Evolutionary conservation across 2,113 vertebrate species (phyloP), one percentile per base, ranked within the genome.

Genomic region (Actenoides lindsayi): DNA sequence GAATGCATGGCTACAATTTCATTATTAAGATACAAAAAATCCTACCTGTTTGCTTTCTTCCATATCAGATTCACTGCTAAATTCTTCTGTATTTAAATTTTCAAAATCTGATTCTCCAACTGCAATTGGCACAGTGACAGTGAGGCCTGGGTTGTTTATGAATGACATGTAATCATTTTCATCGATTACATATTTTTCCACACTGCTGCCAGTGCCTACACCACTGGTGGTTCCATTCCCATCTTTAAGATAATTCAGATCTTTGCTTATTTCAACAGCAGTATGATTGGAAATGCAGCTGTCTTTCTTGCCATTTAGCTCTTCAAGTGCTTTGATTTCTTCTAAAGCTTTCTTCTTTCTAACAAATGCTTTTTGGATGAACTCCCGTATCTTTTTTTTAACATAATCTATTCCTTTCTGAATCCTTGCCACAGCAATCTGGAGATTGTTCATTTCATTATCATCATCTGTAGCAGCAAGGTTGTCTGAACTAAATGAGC

Each of bases 401-500:
- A 97, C 50, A 33, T 97, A 98, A 86, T 98, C 98, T 16, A 99
- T 97, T 74, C 99, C 99, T 13, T 93, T 98, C 65, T 99, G 98
- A 96, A 99, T 99, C 48, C 99, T 99, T 59, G 95, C 98, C 62
- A 99, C 97, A 19, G 99, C 99, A 83, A 99, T 98, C 96, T 99
- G 99, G 41, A 99, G 97, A 96, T 99, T 99, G 98, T 99, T 99
- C 97, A 98, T 99, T 87, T 99, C 99, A 9, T 97, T 98, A 91
- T 99, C 99, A 10, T 99, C 99, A 1, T 99, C 99, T 0, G 97
- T 98, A 67, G 98, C 98, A 93, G 98, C 98, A 92, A 99, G 98
- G 91, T 99, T 99, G 96, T 99, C 99, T 35, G 99, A 99, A 89
- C 99, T 99, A 97, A 99, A 99, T 27, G 99, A 99, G 97, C 99